Evolutionary conservation across 1,140 invertebrate species (phyloP).

Genomic region (Bombus superbus): DNA sequence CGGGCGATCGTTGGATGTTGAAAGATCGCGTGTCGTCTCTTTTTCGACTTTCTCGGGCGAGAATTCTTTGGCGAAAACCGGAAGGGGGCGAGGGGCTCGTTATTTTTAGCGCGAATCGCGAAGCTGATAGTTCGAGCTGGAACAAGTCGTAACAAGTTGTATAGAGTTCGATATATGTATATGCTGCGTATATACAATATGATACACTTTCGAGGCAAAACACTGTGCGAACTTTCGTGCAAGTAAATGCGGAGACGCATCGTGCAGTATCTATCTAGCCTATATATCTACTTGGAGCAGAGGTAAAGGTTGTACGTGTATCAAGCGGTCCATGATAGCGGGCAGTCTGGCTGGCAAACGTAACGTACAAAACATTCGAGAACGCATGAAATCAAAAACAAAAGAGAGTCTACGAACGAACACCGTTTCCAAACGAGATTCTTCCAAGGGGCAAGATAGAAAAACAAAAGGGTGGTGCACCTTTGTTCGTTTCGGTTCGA

Average conservation of each 20-base stretch:
- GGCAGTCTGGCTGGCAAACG: neutral
- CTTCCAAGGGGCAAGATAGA: neutral
- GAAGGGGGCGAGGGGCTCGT: too few relatives aligned
- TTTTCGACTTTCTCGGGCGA: neutral
- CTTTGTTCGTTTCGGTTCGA: neutral
- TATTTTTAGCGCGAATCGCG: neutral
- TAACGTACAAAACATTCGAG: neutral
- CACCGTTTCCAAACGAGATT: neutral
- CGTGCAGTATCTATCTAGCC: slow-evolving; percentile 7
- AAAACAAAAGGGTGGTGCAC: neutral
- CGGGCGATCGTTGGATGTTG: neutral
- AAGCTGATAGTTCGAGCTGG: neutral
- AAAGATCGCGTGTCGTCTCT: neutral
- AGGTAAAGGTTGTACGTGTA: slow-evolving; percentile 13
- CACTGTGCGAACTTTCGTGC: slow-evolving; percentile 43
- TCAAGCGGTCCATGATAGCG: neutral
- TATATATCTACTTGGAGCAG: slow-evolving; percentile 9
- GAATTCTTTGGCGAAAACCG: too few relatives aligned
- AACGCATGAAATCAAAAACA: neutral
- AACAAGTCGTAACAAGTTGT: slow-evolving; percentile 21
- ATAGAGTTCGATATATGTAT: neutral
- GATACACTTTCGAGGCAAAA: neutral
- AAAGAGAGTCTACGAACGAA: neutral
- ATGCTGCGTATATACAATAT: neutral
- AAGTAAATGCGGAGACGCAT: slow-evolving; percentile 22